Conservation (phyloP, 2,797 vertebrate genomes). For the Cottoperca gobio region DNA sequence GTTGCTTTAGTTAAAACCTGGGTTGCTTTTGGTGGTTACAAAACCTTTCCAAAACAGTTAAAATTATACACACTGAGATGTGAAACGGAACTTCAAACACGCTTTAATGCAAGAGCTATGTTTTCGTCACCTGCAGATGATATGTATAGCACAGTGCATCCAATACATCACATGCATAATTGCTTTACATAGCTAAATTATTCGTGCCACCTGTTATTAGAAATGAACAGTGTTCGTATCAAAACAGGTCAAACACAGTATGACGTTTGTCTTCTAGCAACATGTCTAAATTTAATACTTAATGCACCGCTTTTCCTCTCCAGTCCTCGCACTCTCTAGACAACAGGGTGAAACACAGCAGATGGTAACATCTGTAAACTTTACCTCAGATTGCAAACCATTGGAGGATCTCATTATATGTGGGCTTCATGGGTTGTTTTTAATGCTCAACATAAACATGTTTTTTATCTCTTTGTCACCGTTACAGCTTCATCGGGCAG, state of each 20-base stretch:
- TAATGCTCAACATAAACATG: conserved; percentile 24
- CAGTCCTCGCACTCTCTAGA: conserved; percentile 32
- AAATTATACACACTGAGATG: conserved; percentile 11
- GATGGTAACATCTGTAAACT: conserved; percentile 73
- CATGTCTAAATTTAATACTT: conserved; percentile 53
- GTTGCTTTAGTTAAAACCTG: conserved; percentile 13
- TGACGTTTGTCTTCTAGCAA: conserved; percentile 30
- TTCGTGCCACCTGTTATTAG: conserved; percentile 56
- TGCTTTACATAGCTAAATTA: conserved; percentile 41
- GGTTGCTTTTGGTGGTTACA: background rate
- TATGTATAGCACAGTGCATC: background rate
- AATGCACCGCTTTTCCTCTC: conserved; percentile 44
- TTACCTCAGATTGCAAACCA: conserved; percentile 50
- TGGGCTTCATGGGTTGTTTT: conserved; percentile 34
- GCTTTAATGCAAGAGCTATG: background rate
- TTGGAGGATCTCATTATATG: conserved; percentile 44
- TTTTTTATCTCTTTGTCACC: conserved; percentile 17
- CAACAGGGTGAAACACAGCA: conserved; percentile 56
- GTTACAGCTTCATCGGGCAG: background rate
- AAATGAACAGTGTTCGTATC: conserved; percentile 36
- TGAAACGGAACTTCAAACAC: conserved; percentile 10
- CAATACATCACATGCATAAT: conserved; percentile 36
- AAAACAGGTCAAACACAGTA: conserved; percentile 52
- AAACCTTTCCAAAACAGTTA: conserved; percentile 7
- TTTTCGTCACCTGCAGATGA: conserved; percentile 23